phyloP scores from a whole-genome alignment of 2,888 invertebrate species.

The Trichopria drosophilae region DNA sequence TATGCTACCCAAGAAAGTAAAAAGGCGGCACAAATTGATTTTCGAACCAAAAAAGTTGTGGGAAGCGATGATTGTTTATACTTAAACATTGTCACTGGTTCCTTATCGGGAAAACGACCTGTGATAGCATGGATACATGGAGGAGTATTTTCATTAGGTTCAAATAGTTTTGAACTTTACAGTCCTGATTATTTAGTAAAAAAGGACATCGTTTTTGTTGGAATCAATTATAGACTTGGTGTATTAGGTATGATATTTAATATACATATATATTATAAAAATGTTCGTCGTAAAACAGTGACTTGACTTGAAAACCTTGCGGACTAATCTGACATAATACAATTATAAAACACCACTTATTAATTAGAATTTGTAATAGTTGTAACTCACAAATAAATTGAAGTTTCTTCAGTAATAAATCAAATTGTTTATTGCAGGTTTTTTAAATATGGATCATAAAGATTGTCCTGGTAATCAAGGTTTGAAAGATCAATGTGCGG shows the following conservation, averaged over 20 bases:
- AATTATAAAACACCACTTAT: no score
- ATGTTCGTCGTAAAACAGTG: no score
- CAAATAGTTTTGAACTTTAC: constrained; percentile 30
- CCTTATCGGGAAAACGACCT: constrained; percentile 30
- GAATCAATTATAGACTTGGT: constrained; percentile 41
- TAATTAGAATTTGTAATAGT: no score
- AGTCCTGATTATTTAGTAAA: constrained; percentile 41
- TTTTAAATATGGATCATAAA: constrained; percentile 45
- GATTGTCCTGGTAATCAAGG: constrained; percentile 48
- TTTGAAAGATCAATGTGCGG: constrained; percentile 46
- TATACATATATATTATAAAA: no score
- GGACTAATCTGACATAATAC: no score
- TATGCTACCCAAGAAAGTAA: constrained; percentile 56
- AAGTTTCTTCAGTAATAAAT: no score
- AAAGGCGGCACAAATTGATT: constrained; percentile 41
- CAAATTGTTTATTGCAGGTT: constrained; percentile 37
- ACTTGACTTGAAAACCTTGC: no score
- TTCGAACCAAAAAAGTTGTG: neutral
- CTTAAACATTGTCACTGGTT: constrained; percentile 40
- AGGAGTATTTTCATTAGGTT: constrained; percentile 40
- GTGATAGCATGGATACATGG: constrained; percentile 55
- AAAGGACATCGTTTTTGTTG: constrained; percentile 39
- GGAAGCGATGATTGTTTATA: constrained; percentile 47
- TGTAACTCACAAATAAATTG: no score
- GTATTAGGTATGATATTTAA: constrained; percentile 41